Evolutionary conservation across 2,113 vertebrate genomes (phyloP).

Genomic region (Conger conger): DNA sequence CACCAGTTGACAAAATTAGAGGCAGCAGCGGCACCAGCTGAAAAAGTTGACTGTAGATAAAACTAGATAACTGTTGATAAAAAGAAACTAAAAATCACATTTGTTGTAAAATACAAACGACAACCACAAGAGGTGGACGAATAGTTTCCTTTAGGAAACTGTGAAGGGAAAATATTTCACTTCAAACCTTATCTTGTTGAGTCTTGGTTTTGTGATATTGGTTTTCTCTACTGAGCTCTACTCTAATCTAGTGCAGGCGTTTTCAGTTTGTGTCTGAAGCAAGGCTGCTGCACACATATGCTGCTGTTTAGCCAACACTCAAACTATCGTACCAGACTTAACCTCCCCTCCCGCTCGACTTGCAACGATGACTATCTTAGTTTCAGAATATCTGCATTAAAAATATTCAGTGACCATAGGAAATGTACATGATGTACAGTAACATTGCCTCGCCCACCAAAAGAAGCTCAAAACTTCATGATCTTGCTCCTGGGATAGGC

Average conservation of each 20-base stretch:
- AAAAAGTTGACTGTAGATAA: too few species aligned
- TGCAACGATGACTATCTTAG: not conserved
- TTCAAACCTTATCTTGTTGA: not conserved
- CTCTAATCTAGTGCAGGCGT: not conserved
- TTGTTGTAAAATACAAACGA: too few species aligned
- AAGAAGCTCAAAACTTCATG: not conserved
- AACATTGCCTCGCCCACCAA: not conserved
- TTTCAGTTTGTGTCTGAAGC: not conserved
- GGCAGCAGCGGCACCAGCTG: too few species aligned
- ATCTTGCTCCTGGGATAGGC: not conserved
- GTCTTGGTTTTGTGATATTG: not conserved
- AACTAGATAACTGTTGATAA: too few species aligned
- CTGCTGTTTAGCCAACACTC: too few species aligned
- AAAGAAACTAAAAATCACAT: too few species aligned
- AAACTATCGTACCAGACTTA: not conserved
- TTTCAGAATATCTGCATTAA: not conserved
- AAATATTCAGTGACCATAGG: not conserved
- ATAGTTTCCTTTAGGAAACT: not conserved
- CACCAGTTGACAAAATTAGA: too few species aligned
- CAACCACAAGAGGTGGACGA: not conserved
- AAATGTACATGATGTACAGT: not conserved
- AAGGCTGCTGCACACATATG: not conserved
- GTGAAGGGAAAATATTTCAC: not conserved
- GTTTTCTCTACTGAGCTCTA: not conserved
- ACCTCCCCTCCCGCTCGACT: too few species aligned